Base-by-base conservation (phyloP, 2,797 vertebrate species). In the Falco naumanni region DNA sequence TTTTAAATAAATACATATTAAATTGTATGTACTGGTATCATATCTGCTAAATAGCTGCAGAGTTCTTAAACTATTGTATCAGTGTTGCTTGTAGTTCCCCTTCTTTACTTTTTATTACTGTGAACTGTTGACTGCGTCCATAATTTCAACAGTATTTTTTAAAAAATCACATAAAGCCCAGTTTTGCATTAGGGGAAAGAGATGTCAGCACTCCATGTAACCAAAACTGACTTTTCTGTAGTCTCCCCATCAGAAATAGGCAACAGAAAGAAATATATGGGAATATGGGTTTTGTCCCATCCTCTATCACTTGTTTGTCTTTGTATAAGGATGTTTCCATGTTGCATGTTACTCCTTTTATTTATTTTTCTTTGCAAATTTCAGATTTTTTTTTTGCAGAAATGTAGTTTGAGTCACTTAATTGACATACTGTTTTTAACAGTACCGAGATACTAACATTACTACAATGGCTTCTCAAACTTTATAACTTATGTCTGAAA, bases 1-100 rank as follows among this genome's bases (percentile, higher is more conserved):
- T 95, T 95, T 93, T 47, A 92, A 96, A 91, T 92, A 87, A 95
- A 41, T 81, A 94, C 74, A 51, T 83, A 69, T 79, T 95, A 59
- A 96, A 84, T 80, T 54, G 61, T 95, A 39, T 14, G 0, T 74
- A 31, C 28, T 87, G 63, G 48, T 84, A 86, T 70, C 41, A 28
- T 56, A 9, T 64, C 65, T 45, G 22, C 70, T 93, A 68, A 94
- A 53, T 92, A 96, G 61, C 82, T 95, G 70, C 28, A 61, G 6
- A 5, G 2, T 41, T 43, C 71, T 77, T 71, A 72, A 77, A 76
- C 33, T 87, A 33, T 87, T 41, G n/a, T n/a, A n/a, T 91, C 6
- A 2, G 3, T 10, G n/a, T 61, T 88, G 68, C 56, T 95, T 81
- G 5, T 48, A 64, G 47, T 93, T 94, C 47, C 25, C 14, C 17